Percentiles rank a stretch among this genome's conserved stretches.
phyloP scores from a whole-genome alignment of 2,797 vertebrate genomes.

The Mus minutoides region DNA sequence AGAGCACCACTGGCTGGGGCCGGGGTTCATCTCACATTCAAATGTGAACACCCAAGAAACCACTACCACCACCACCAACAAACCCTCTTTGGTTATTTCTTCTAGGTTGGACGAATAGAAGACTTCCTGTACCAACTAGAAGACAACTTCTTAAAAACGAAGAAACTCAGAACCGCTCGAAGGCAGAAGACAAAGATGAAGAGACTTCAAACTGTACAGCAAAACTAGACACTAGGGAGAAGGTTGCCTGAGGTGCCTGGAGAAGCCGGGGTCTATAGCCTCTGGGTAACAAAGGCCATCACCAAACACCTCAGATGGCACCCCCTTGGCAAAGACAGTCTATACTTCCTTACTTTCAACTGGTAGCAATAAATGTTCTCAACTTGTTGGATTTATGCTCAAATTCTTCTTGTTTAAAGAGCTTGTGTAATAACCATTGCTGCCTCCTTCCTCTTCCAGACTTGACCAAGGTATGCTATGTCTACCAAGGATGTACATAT shows the following conservation, averaged over 20 bases:
- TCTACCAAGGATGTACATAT: background rate
- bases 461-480: background rate
- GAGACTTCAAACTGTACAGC: constrained; percentile 75
- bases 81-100: constrained; percentile 62
- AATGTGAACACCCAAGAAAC: background rate
- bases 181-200: constrained; percentile 83
- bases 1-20: background rate
- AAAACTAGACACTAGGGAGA: constrained; percentile 66
- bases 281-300: constrained; percentile 41
- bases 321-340: constrained; percentile 71
- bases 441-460: constrained; percentile 15
- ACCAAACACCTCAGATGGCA: constrained; percentile 72
- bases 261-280: background rate
- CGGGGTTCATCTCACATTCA: background rate
- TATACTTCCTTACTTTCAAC: constrained; percentile 81
- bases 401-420: constrained; percentile 77
- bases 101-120: constrained; percentile 86
- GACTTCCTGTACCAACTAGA: constrained; percentile 86
- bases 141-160: constrained; percentile 85
- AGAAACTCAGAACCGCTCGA: constrained; percentile 78
- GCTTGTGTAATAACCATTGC: constrained; percentile 21
- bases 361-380: constrained; percentile 86
- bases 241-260: background rate
- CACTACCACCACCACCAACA: background rate
- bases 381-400: constrained; percentile 77